Conservation (phyloP, 2,797 vertebrate genomes). For the Loriculus beryllinus region DNA sequence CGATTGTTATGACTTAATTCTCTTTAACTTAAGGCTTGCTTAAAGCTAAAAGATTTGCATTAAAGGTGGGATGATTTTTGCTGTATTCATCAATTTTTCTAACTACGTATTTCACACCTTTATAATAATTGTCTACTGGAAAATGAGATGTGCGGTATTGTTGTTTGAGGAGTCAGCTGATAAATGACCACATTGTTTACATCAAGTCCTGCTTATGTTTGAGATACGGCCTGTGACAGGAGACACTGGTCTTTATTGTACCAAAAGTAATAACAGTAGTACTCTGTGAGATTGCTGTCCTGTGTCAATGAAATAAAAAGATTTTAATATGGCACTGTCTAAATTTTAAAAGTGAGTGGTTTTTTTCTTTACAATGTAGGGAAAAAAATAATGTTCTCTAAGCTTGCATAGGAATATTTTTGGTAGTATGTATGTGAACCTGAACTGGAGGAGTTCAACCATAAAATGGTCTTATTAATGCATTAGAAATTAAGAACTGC, state of each 20-base stretch:
- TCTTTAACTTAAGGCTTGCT: neutral
- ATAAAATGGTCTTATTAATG: neutral
- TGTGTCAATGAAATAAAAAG: neutral
- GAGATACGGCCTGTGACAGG: neutral
- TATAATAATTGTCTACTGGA: neutral
- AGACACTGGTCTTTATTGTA: neutral
- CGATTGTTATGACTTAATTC: neutral
- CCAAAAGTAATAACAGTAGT: neutral
- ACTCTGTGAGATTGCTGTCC: neutral
- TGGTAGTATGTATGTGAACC: neutral
- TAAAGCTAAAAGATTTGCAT: neutral
- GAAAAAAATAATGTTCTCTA: neutral
- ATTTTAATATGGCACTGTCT: neutral
- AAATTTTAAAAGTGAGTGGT: neutral
- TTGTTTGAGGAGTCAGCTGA: neutral
- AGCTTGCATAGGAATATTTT: neutral
- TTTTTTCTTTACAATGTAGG: neutral
- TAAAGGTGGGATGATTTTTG: neutral
- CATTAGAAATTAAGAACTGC: neutral
- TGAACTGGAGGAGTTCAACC: neutral
- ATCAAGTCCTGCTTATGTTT: neutral
- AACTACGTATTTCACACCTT: neutral
- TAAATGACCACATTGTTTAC: neutral
- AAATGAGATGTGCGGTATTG: neutral
- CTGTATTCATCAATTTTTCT: neutral